Evolutionary conservation across 2,113 vertebrate genomes (phyloP).

Genomic region (Calypte anna): DNA sequence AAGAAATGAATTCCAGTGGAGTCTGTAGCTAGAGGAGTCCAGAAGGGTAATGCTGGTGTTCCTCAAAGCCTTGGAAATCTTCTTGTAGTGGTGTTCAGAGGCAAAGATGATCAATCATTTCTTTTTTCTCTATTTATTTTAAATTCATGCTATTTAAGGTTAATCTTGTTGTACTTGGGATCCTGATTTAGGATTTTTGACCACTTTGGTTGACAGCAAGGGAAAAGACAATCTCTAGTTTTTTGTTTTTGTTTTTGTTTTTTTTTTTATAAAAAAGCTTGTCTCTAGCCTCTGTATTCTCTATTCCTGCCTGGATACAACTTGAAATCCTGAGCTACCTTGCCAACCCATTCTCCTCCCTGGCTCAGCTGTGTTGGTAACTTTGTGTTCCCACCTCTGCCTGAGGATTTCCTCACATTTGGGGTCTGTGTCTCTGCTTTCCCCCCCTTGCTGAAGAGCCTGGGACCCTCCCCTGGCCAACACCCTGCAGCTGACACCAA

Average conservation of each 20-base stretch:
- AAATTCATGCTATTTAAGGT: not conserved
- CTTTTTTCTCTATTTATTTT: not conserved
- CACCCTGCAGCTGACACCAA: rapidly evolving
- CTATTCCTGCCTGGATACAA: not conserved
- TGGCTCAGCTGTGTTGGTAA: not conserved
- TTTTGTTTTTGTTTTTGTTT: not conserved
- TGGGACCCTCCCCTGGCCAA: not conserved
- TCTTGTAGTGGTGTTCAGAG: not conserved
- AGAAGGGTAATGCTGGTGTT: not conserved
- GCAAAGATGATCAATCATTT: not conserved
- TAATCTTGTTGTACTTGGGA: not conserved
- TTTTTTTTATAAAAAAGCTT: not conserved
- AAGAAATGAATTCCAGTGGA: not conserved
- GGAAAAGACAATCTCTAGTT: not conserved
- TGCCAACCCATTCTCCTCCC: not conserved
- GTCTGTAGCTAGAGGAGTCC: not conserved
- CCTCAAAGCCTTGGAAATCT: not conserved
- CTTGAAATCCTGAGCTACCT: not conserved
- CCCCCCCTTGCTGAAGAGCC: not conserved
- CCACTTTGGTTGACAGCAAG: not conserved
- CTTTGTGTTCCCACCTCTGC: not conserved
- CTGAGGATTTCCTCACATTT: not conserved
- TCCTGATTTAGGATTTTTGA: not conserved
- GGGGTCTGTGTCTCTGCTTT: not conserved
- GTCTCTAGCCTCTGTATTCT: not conserved